Base-by-base conservation (phyloP, 2,113 vertebrate genomes). In the Pycnonotus jocosus region DNA sequence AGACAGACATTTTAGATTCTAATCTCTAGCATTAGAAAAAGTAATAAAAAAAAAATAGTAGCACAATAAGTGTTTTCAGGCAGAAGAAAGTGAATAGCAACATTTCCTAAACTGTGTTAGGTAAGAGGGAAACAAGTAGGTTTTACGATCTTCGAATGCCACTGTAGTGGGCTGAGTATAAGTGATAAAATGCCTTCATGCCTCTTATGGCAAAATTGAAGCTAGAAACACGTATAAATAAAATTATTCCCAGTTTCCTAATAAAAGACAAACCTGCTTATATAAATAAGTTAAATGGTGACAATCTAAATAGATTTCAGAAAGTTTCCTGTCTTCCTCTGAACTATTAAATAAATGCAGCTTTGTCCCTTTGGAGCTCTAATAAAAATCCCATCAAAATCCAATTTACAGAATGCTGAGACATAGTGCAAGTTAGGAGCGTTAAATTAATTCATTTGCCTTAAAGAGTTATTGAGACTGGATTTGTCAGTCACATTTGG, bases 311-410 rank as follows among this genome's bases (percentile, higher is more conserved):
- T 27, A 50, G n/a, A 87, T 92, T 91, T 93, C 70, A 85, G 66
- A 84, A 74, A 47, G 35, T 85, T 73, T 45, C 27, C 25, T 37
- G 10, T 50, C 60, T 90, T 58, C 61, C 51, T 82, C 72, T 62
- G 50, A 85, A 79, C 22, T 42, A 38, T 56, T 66, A 66, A 76
- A 81, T 78, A 91, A 81, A 92, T 61, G 33, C 30, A 93, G 35
- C 61, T 81, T 69, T 57, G 28, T 76, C 83, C 65, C 82, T 65
- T 42, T 50, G 54, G n/a, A 93, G 10, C 31, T 24, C 37, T 79
- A 76, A 92, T 56, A 47, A 94, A 87, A 95, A 92, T 60, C 35
- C 45, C 72, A 91, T 91, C 54, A 92, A 94, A 95, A 92, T 79
- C 70, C 56, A 81, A 48, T 94, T 90, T 93, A 81, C 33, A 61